phyloP scores from a whole-genome alignment of 2,888 invertebrate genomes.

The Xestia ashworthii region DNA sequence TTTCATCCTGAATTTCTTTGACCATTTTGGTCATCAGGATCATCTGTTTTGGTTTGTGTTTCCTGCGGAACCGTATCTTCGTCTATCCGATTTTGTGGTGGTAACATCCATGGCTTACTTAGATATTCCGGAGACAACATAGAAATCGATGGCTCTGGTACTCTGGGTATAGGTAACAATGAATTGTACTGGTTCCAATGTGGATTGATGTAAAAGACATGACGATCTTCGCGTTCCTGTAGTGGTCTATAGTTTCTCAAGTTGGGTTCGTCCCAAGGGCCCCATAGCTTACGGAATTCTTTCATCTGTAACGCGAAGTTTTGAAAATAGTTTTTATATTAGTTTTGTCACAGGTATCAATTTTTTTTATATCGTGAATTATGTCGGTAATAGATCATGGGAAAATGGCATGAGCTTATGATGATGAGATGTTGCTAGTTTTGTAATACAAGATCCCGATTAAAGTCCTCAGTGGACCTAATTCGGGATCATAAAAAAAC shows the following conservation, averaged over 20 bases:
- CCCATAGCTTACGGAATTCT: constrained; percentile 89
- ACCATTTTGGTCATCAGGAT: neutral
- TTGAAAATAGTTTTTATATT: neutral
- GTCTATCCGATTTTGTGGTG: constrained; percentile 57
- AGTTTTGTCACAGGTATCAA: too few relatives aligned
- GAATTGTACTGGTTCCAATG: constrained; percentile 88
- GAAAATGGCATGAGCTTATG: neutral
- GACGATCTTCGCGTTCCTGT: constrained; percentile 83
- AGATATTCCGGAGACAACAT: constrained; percentile 79
- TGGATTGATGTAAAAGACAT: constrained; percentile 89
- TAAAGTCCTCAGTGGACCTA: neutral
- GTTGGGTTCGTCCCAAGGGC: constrained; percentile 88
- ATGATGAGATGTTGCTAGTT: too few relatives aligned
- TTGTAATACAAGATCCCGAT: neutral
- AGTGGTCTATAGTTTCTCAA: constrained; percentile 89
- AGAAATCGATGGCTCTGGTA: constrained; percentile 82
- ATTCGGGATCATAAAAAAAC: neutral
- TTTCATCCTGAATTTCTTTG: neutral
- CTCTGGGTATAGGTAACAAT: constrained; percentile 83
- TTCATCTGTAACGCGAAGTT: constrained; percentile 82
- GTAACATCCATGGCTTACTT: constrained; percentile 53
- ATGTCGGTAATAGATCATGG: neutral
- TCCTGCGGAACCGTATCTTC: constrained; percentile 43
- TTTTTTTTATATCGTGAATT: neutral
- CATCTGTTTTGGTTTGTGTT: constrained; percentile 31